Evolutionary conservation across 2,797 vertebrate species (phyloP), one percentile per base, ranked within the genome.

Genomic region (Hypotaenidia philippensis): DNA sequence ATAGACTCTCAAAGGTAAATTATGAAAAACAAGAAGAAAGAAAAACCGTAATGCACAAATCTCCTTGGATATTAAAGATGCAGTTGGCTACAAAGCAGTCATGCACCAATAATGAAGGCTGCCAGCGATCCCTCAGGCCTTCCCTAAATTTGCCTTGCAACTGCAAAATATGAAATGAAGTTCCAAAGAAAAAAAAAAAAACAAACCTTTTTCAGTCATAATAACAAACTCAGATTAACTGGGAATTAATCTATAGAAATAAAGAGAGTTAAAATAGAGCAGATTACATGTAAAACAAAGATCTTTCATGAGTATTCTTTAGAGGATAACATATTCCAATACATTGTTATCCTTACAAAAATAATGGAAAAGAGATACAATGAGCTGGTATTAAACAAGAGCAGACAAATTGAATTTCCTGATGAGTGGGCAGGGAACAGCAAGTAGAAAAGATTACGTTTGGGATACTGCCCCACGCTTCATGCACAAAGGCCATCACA

Each of bases 21-120:
- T 98, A 98, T 98, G 98, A 90, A 98, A 96, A 97, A 84, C 23
- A 71, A 96, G 95, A 95, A 97, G 85, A 96, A 97, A 96, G 93
- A 60, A 94, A 94, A 96, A 91, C 76, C 90, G 83, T 40, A 97
- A 94, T 74, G 89, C 94, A 95, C 84, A 97, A 94, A 93, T 96
- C 90, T 97, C 97, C 88, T 91, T 74, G 84, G 96, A 94, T 97
- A 96, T 96, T 96, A 97, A 88, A 95, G 77, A 97, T 97, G 94
- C 91, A 97, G 87, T 79, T 95, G 92, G 96, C 95, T 98, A 95
- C 94, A 96, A 96, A 96, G 96, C 1, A 22, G 97, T 90, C 96
- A 95, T 65, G 97, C 92, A 83, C 96, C 17, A 26, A 87, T 97
- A 98, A 97, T 89, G 89, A 95, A 95, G 79, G 71, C 92, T 93